Evolutionary conservation across 92 coral and sea anemone species (phyloP).

Genomic region (Siderastrea siderea): DNA sequence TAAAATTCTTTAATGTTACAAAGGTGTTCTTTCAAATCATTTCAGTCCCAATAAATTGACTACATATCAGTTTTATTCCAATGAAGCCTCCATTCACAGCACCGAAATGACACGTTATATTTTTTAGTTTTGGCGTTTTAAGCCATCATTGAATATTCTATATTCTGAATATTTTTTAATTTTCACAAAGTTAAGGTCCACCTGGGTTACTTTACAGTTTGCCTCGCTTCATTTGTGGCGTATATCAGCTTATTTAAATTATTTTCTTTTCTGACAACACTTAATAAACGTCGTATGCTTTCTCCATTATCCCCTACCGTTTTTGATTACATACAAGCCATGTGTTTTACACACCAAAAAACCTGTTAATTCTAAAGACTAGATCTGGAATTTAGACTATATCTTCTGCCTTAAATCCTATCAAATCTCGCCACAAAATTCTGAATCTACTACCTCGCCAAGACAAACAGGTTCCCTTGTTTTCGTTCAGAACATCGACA

Average conservation of each 20-base stretch:
- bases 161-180: background rate
- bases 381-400: background rate
- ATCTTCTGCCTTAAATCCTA: background rate
- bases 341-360: background rate
- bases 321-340: background rate
- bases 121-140: background rate
- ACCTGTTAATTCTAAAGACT: background rate
- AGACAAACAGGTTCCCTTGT: background rate
- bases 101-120: slow-evolving; percentile 11
- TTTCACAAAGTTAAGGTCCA: slow-evolving; percentile 7
- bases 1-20: slow-evolving; percentile 21
- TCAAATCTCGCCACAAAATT: background rate
- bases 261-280: background rate
- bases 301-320: background rate
- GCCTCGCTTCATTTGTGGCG: background rate
- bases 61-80: slow-evolving; percentile 6
- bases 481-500: background rate
- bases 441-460: background rate
- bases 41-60: background rate
- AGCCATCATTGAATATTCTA: background rate
- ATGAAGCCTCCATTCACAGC: background rate
- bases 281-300: background rate
- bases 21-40: slow-evolving; percentile 1
- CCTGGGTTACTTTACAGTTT: background rate
- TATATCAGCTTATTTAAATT: slow-evolving; percentile 8